Evolutionary conservation across 2,113 vertebrate species (phyloP), one percentile per base, ranked within the genome.

Genomic region (Dolichotis patagonum): DNA sequence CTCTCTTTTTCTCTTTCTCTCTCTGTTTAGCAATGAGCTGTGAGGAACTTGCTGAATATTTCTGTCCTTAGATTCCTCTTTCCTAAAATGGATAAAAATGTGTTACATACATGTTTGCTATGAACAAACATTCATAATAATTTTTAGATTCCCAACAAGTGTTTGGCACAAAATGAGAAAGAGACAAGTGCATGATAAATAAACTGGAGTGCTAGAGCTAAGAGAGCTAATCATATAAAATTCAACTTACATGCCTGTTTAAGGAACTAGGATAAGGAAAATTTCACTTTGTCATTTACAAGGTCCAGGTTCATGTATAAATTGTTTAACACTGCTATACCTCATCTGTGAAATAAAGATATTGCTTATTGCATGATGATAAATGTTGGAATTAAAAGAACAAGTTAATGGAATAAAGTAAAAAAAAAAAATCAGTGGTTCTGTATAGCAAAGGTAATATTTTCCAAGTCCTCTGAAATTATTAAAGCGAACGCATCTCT

Each of bases 281-380:
- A 94, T 46, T 14, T 0, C 7, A 77, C 11, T 22, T 11, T 93
- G 14, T 32, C 24, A 84, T 91, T 86, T 80, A 83, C 6, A 92
- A 62, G 28, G 10, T 85, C 58, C 67, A 62, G 4, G 13, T 84
- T 95, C 43, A 81, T 17, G 38, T 9, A 63, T 32, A 88, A 92
- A 96, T 63, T 84, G 7, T 16, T 86, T 94, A 96, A 96, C 1
- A 56, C 95, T 86, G 7, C 16, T 96, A 80, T 84, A 58, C 10
- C 3, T 94, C 85, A 84, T 88, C 91, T 95, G n/a, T 46, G 56
- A 96, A 94, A 93, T 89, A 88, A 75, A 96, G 92, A 83, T 94
- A 32, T 32, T 41, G 30, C 11, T 93, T 91, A 4, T 43, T 82
- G 83, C 60, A 63, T 78, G 60, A 41, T 35, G 7, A 62, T 85